A percentile compares a stretch with the other conserved stretches of the same genome.
Conservation (phyloP, 2,888 invertebrate species). For the Rotaria sp. region DNA sequence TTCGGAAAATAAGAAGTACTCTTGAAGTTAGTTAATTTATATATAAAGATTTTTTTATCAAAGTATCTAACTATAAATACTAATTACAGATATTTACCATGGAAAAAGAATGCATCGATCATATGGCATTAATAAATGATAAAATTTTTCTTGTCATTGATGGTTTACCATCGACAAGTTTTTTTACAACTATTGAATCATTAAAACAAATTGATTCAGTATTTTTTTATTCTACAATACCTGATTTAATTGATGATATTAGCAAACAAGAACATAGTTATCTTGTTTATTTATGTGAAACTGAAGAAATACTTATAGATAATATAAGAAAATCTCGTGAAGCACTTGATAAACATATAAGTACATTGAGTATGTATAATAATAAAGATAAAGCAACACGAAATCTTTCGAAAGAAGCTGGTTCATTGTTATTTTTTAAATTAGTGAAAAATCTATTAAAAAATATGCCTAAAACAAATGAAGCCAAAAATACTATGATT, state of each 20-base stretch:
- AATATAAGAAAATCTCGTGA: background rate
- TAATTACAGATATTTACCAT: background rate
- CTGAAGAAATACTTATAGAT: background rate
- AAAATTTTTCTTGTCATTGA: background rate
- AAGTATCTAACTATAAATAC: background rate
- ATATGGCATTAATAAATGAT: background rate
- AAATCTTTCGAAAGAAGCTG: background rate
- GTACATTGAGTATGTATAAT: background rate
- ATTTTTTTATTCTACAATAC: background rate
- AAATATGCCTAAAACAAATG: background rate
- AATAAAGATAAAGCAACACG: background rate
- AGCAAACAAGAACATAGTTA: background rate
- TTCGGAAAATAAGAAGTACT: background rate
- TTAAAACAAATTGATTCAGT: background rate
- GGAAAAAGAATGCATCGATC: background rate
- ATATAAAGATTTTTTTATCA: background rate
- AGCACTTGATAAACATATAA: background rate
- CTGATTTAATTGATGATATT: background rate
- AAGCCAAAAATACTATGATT: background rate
- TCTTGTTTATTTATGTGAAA: background rate
- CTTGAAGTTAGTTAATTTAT: background rate
- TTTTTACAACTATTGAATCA: background rate
- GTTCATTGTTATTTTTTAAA: conserved; percentile 22
- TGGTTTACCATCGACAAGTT: background rate
- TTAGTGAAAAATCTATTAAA: background rate